Evolutionary conservation across 2,113 vertebrate species (phyloP), one percentile per base, ranked within the genome.

Genomic region (Bombycilla garrulus): DNA sequence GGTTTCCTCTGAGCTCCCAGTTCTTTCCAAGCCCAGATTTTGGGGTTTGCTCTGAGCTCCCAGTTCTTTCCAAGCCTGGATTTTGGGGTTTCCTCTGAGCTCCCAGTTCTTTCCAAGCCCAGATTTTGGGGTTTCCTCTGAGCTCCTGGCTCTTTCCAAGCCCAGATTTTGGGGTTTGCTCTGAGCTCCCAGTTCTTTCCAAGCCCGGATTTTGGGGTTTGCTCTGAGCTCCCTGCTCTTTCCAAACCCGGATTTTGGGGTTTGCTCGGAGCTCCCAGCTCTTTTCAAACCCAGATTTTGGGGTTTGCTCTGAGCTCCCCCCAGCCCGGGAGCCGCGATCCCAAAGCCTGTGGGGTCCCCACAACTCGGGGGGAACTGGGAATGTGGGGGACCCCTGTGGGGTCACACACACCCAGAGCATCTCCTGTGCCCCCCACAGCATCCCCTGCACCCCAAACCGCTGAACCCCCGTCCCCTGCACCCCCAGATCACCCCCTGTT

Each of bases 221-320:
- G 28, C 57, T 26, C 80, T 0, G 29, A 40, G 48, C n/a, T 61
- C 35, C 50, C 40, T n/a, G n/a, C n/a, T n/a, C n/a, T n/a, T n/a
- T n/a, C n/a, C 3, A 3, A 54, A 8, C 12, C 9, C 17, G 5
- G 29, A 23, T 66, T 70, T 74, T 0, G 8, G 65, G 42, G 4
- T 31, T 7, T 50, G 28, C 21, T 24, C 23, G 0, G 4, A 9
- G 50, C 24, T 29, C 10, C 5, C 0, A 4, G 10, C 3, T 5
- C 35, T n/a, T 36, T 2, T 42, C 3, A 3, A 54, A 8, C 12
- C 9, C 17, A 5, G 29, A 23, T 66, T 70, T 74, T 0, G 8
- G 65, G 42, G 4, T 31, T 7, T 50, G 28, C 57, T 26, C 80
- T 0, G 29, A 40, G 48, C n/a, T 61, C 35, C 50, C 40, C 26